Percentiles rank a stretch among this genome's conserved stretches.
These are phyloP conservation scores for Drosophila tristis DNA, from an alignment of 1,140 invertebrate species.

Conservation along the genomic window DNA sequence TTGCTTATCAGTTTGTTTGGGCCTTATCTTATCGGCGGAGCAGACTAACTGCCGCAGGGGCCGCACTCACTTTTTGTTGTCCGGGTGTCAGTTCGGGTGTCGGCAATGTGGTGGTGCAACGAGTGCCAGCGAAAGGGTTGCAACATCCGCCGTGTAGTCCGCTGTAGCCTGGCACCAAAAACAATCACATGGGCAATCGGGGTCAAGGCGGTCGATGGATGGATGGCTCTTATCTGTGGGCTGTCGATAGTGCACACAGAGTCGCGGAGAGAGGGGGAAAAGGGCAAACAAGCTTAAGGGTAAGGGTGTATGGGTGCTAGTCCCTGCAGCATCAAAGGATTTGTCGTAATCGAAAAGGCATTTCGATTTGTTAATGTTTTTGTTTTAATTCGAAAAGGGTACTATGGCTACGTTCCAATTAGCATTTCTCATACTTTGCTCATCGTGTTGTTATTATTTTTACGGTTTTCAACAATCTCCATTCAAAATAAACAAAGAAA, in stretches of 20 bases:
- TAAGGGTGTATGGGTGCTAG: too few relatives aligned
- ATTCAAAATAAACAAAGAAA: slow-evolving; percentile 12
- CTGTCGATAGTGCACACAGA: not conserved
- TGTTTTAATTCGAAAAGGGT: too few relatives aligned
- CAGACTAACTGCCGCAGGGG: slow-evolving; percentile 29
- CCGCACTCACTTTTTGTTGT: slow-evolving; percentile 37
- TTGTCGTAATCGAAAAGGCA: too few relatives aligned
- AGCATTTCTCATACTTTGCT: not conserved
- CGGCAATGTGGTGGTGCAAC: slow-evolving; percentile 17
- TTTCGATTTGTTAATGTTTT: too few relatives aligned
- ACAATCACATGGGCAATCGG: slow-evolving; percentile 11
- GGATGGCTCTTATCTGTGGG: not conserved
- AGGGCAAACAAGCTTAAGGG: not conserved
- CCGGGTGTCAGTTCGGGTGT: slow-evolving; percentile 20
- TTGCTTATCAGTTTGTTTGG: slow-evolving; percentile 73
- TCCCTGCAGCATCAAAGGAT: not conserved
- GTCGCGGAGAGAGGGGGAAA: not conserved
- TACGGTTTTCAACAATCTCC: slow-evolving; percentile 18
- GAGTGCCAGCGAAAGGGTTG: slow-evolving; percentile 13
- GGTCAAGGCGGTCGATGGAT: slow-evolving; percentile 23
- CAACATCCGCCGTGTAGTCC: slow-evolving; percentile 17
- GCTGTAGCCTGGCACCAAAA: slow-evolving; percentile 16
- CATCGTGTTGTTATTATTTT: slow-evolving; percentile 9
- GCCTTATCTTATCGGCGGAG: slow-evolving; percentile 58
- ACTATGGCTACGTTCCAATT: too few relatives aligned